These are phyloP conservation scores for Caenorhabditis doughertyi DNA, from an alignment of 2,888 invertebrate species.

Conservation along the genomic window DNA sequence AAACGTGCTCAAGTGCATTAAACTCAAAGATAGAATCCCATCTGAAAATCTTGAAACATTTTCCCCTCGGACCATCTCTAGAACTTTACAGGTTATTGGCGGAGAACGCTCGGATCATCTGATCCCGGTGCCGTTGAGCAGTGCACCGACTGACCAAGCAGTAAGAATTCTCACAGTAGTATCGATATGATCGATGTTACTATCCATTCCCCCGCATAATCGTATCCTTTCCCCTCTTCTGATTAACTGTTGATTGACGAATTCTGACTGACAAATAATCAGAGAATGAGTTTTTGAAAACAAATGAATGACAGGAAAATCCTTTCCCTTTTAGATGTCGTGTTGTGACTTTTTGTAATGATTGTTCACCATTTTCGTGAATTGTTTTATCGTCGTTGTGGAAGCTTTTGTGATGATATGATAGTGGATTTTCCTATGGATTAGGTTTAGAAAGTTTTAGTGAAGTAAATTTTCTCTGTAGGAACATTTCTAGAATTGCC, in stretches of 20 bases:
- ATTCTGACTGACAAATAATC: constrained; percentile 34
- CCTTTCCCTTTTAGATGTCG: constrained; percentile 35
- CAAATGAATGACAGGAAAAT: neutral
- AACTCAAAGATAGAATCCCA: neutral
- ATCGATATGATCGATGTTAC: constrained; percentile 13
- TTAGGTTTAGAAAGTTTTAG: neutral
- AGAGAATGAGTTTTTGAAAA: constrained; percentile 29
- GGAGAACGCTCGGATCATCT: constrained; percentile 99
- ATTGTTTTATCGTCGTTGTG: constrained; percentile 27
- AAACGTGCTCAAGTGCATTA: constrained; percentile 13
- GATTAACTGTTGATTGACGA: constrained; percentile 39
- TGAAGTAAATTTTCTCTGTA: too few species aligned
- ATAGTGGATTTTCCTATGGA: constrained; percentile 1
- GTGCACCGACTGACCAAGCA: constrained; percentile 99
- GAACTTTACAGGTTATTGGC: constrained; percentile 92
- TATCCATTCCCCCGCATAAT: neutral
- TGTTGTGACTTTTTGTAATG: constrained; percentile 27
- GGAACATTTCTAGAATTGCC: too few species aligned
- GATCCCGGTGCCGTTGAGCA: constrained; percentile 99
- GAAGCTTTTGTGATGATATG: constrained; percentile 25
- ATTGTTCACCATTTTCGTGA: constrained; percentile 7
- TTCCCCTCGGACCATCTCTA: constrained; percentile 7
- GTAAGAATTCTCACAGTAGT: constrained; percentile 88
- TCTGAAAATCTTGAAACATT: neutral
- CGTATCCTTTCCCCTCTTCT: constrained; percentile 16